Evolutionary conservation across 2,113 vertebrate genomes (phyloP).

Genomic region (Martes martes): DNA sequence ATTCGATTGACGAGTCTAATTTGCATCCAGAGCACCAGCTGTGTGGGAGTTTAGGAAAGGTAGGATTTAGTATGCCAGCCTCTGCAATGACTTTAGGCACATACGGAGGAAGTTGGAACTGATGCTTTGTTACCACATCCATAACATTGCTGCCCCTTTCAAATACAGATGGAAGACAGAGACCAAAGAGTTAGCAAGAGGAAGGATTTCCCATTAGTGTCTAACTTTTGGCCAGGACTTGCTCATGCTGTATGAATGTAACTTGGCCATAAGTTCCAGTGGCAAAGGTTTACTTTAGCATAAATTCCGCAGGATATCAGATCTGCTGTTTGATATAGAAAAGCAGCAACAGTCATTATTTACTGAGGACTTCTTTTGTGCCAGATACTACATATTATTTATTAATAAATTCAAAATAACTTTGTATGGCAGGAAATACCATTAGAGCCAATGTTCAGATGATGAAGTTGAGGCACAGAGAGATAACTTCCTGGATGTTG

Average conservation of each 20-base stretch:
- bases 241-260: not conserved
- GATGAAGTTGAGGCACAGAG: not conserved
- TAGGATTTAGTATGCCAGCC: not conserved
- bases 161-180: not conserved
- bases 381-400: not conserved
- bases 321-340: not conserved
- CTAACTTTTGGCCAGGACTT: not conserved
- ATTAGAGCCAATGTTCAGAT: not conserved
- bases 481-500: not conserved
- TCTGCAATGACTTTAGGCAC: not conserved
- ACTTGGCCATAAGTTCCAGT: not conserved
- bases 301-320: not conserved
- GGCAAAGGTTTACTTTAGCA: not conserved
- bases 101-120: not conserved
- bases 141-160: not conserved
- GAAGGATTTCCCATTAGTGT: not conserved
- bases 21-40: not conserved
- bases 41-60: not conserved
- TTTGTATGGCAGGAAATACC: not conserved
- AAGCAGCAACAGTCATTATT: not conserved
- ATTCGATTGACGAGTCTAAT: not conserved
- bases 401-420: not conserved
- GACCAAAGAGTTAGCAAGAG: not conserved
- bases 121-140: not conserved
- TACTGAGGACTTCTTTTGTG: not conserved